Conservation (phyloP, 2,888 invertebrate species). For the Sycophila texana region DNA sequence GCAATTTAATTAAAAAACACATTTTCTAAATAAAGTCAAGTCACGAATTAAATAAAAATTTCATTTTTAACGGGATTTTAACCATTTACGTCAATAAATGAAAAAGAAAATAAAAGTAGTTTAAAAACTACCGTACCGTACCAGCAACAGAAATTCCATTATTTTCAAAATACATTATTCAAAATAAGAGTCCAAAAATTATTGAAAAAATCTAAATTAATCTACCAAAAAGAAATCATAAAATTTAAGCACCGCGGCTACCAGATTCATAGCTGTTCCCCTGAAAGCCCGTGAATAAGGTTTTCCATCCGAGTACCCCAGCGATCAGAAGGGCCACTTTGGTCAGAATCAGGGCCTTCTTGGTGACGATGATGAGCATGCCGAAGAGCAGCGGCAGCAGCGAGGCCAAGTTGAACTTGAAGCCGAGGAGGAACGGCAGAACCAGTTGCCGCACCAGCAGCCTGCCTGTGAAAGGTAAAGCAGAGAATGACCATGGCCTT, state of each 20-base stretch:
- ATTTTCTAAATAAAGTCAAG: no score
- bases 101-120: no score
- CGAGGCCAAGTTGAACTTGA: constrained; percentile 87
- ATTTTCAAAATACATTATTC: neutral
- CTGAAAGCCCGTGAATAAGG: constrained; percentile 62
- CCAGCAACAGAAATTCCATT: neutral
- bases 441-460: constrained; percentile 84
- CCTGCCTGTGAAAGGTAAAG: constrained; percentile 79
- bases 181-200: no score
- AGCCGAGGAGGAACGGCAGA: constrained; percentile 86
- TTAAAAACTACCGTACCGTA: no score
- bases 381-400: constrained; percentile 86
- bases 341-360: constrained; percentile 86
- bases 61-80: no score
- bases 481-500: constrained; percentile 49
- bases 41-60: no score
- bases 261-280: neutral
- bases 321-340: constrained; percentile 85
- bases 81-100: no score
- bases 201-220: no score
- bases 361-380: constrained; percentile 83
- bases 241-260: constrained; percentile 3
- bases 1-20: no score
- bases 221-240: neutral
- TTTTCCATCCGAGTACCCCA: constrained; percentile 81